Percentiles rank a stretch among this genome's conserved stretches.
Conservation (phyloP, 2,113 vertebrate genomes). For the Oryzias melastigma region DNA sequence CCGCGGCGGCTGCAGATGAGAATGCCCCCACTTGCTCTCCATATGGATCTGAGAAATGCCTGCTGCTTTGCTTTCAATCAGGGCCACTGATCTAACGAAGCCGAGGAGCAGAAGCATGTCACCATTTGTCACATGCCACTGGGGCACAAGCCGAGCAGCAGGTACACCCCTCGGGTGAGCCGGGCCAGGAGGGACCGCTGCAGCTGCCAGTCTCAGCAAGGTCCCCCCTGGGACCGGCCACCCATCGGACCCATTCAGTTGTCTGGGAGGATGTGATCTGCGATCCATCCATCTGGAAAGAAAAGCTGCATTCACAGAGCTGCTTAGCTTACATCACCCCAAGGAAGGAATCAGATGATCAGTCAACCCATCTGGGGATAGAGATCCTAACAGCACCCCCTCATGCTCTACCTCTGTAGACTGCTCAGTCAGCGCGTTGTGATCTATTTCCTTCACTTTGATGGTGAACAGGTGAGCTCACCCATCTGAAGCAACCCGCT, state of each 20-base stretch:
- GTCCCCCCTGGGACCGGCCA: slow-evolving; percentile 63
- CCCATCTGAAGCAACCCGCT: slow-evolving; percentile 51
- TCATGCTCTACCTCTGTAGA: neutral
- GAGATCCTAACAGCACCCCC: slow-evolving; percentile 19
- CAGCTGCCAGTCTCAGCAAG: slow-evolving; percentile 68
- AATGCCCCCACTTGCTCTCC: slow-evolving; percentile 19
- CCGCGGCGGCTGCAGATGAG: slow-evolving; percentile 43
- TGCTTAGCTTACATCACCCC: slow-evolving; percentile 55
- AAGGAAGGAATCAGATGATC: slow-evolving; percentile 52
- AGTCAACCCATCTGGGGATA: slow-evolving; percentile 52
- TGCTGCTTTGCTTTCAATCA: slow-evolving; percentile 64
- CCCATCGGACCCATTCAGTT: slow-evolving; percentile 60
- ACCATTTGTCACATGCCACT: slow-evolving; percentile 76
- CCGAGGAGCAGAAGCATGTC: slow-evolving; percentile 73
- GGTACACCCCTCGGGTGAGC: slow-evolving; percentile 67
- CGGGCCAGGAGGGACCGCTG: slow-evolving; percentile 48
- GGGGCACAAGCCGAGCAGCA: slow-evolving; percentile 74
- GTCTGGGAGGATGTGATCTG: slow-evolving; percentile 62
- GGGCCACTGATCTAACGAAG: slow-evolving; percentile 62
- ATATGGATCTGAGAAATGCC: slow-evolving; percentile 58
- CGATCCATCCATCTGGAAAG: slow-evolving; percentile 67
- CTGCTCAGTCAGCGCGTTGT: slow-evolving; percentile 9
- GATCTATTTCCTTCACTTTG: slow-evolving; percentile 36
- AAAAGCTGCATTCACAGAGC: slow-evolving; percentile 30
- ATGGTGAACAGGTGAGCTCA: slow-evolving; percentile 35